Conservation (phyloP, 2,113 vertebrate genomes). For the Calyptomena viridis region DNA sequence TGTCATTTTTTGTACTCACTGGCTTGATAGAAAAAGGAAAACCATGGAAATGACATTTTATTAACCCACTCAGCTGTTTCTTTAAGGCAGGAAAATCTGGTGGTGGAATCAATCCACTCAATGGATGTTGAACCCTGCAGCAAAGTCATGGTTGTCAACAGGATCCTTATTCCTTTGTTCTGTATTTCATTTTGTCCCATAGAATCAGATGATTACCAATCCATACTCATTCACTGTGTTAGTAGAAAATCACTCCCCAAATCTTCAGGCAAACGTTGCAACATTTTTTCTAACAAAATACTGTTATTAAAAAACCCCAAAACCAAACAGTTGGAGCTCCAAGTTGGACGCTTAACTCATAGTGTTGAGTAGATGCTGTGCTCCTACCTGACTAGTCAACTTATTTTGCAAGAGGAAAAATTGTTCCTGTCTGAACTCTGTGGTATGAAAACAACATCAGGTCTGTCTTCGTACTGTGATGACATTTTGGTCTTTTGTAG, state of each 20-base stretch:
- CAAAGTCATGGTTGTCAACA: background rate
- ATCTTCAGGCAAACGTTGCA: background rate
- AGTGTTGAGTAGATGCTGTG: background rate
- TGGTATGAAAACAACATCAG: background rate
- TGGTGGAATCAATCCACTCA: background rate
- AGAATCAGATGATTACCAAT: background rate
- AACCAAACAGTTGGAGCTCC: background rate
- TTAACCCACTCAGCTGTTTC: background rate
- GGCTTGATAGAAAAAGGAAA: background rate
- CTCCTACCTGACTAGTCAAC: background rate
- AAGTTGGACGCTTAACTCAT: background rate
- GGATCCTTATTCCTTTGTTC: background rate
- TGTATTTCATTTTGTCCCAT: background rate
- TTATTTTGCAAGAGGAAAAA: background rate
- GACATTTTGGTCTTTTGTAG: background rate
- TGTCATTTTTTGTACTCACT: background rate
- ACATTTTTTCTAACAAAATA: background rate
- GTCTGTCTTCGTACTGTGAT: background rate
- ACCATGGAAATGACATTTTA: background rate
- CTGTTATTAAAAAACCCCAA: background rate
- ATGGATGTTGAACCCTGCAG: background rate
- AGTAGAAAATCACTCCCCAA: background rate
- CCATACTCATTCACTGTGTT: accelerated
- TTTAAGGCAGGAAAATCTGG: background rate
- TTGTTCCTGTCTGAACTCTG: background rate